phyloP scores from a whole-genome alignment of 1,140 invertebrate genomes.

The Zaprionus gabonicus region DNA sequence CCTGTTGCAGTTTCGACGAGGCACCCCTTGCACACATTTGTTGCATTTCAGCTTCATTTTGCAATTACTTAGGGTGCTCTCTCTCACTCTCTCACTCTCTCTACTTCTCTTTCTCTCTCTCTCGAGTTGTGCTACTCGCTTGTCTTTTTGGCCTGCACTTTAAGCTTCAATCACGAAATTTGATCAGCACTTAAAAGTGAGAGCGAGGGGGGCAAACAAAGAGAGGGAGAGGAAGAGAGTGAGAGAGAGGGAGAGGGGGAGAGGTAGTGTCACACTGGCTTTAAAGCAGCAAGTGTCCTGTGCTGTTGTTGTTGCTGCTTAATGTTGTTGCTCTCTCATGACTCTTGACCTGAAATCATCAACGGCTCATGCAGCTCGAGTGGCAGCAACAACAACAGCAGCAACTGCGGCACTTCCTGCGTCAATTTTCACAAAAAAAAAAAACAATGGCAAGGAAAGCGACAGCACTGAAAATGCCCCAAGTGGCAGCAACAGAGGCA shows the following conservation, averaged over 20 bases:
- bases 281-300: conserved; percentile 64
- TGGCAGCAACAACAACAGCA: not conserved
- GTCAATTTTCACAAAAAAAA: conserved; percentile 69
- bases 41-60: conserved; percentile 69
- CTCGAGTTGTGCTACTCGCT: conserved; percentile 30
- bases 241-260: not conserved
- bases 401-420: conserved; percentile 73
- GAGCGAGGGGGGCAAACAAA: conserved; percentile 10
- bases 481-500: no score
- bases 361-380: conserved; percentile 52
- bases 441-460: conserved; percentile 10
- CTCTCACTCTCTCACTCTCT: not conserved
- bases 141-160: conserved; percentile 54
- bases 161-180: conserved; percentile 75
- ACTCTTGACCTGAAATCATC: conserved; percentile 73
- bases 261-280: not conserved
- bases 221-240: conserved; percentile 8
- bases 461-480: conserved; percentile 15
- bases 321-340: conserved; percentile 17
- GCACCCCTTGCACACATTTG: conserved; percentile 56
- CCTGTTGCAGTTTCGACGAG: conserved; percentile 10
- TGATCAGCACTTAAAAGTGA: conserved; percentile 73
- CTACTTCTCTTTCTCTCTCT: conserved; percentile 55
- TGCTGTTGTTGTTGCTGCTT: conserved; percentile 25
- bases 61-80: conserved; percentile 53